Conservation (phyloP, 2,888 invertebrate genomes). For the Ectropis crepuscularia region DNA sequence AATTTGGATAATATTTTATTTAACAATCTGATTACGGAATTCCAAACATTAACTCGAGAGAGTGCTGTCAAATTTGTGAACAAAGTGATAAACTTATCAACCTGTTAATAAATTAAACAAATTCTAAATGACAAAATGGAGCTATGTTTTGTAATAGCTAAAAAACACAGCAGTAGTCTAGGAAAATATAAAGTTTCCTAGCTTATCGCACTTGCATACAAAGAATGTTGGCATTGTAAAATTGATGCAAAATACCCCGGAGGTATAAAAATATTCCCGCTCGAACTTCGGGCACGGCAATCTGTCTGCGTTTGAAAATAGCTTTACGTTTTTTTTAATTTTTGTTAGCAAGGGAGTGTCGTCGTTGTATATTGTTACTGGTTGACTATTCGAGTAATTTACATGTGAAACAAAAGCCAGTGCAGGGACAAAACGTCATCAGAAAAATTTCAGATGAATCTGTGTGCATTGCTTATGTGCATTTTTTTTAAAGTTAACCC, state of each 20-base stretch:
- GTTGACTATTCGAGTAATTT: not conserved
- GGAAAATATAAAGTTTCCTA: conserved; percentile 13
- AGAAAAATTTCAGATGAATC: no score
- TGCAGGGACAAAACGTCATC: not conserved
- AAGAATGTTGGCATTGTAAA: conserved; percentile 25
- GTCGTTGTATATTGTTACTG: not conserved
- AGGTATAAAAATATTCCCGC: conserved; percentile 27
- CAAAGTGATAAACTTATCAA: no score
- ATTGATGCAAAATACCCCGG: conserved; percentile 33
- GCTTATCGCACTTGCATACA: conserved; percentile 21
- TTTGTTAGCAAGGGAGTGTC: not conserved
- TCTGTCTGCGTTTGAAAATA: conserved; percentile 16
- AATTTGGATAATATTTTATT: no score
- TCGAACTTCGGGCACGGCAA: conserved; percentile 14
- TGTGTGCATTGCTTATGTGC: no score
- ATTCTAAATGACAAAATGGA: no score
- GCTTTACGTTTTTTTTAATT: conserved; percentile 11
- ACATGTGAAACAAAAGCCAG: not conserved
- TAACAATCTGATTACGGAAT: no score
- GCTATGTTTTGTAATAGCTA: conserved; percentile 1
- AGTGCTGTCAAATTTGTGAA: no score
- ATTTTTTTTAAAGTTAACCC: no score
- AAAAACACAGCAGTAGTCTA: not conserved
- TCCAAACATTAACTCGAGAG: no score
- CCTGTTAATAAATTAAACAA: no score